phyloP scores from a whole-genome alignment of 2,113 vertebrate genomes.

The Loxodonta africana region DNA sequence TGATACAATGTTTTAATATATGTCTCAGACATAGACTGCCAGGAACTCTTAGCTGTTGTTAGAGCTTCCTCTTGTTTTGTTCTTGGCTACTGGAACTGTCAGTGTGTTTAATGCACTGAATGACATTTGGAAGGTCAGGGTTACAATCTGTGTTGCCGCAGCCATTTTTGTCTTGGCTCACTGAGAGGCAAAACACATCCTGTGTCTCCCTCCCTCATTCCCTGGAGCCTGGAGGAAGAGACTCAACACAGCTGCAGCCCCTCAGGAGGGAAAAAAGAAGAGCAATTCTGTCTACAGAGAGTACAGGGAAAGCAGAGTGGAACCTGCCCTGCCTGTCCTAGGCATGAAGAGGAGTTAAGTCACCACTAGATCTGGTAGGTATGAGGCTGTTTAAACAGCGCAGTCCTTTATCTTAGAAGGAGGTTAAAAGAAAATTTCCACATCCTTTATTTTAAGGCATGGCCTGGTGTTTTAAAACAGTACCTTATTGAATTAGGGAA shows the following conservation, averaged over 20 bases:
- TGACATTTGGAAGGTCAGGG: background rate
- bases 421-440: background rate
- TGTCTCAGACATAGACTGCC: background rate
- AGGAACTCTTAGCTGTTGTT: background rate
- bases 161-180: background rate
- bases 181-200: background rate
- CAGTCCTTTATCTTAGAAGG: background rate
- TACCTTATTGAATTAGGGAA: background rate
- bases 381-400: background rate
- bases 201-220: background rate
- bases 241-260: background rate
- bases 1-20: rapidly evolving
- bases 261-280: background rate
- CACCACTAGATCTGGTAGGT: background rate
- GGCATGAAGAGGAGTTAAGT: background rate
- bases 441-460: too few relatives aligned
- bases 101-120: background rate
- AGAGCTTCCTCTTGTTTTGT: background rate
- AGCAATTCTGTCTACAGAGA: background rate
- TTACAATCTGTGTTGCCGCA: background rate
- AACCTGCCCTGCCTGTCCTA: rapidly evolving
- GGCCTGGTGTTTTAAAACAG: too few relatives aligned
- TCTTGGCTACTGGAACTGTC: background rate
- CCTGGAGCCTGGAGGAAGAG: background rate
- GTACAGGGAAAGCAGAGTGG: background rate